Percentiles rank a stretch among this genome's conserved stretches.
Conservation (phyloP, 2,797 vertebrate species). For the Phyllotis vaccarum region DNA sequence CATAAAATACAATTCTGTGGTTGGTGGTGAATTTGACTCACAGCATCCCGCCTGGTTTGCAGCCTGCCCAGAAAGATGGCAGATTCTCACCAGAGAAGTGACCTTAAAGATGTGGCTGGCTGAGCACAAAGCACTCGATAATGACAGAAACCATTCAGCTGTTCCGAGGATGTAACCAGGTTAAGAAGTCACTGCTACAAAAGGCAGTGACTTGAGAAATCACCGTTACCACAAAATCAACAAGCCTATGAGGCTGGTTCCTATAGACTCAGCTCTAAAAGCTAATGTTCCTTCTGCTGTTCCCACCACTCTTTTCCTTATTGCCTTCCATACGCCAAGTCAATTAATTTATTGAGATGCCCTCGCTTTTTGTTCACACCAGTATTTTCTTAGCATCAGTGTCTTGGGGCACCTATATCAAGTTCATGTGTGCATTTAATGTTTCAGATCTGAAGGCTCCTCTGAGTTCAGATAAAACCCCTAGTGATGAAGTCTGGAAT, state of each 20-base stretch:
- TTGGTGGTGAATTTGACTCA: background rate
- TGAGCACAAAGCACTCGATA: conserved; percentile 33
- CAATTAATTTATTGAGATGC: background rate
- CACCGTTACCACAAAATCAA: background rate
- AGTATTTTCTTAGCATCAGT: conserved; percentile 4
- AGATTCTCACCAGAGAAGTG: conserved; percentile 29
- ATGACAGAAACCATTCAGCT: conserved; percentile 31
- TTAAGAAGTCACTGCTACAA: background rate
- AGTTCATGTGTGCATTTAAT: background rate
- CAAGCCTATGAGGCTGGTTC: background rate
- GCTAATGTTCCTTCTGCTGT: background rate
- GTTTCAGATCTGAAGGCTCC: background rate
- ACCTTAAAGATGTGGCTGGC: conserved; percentile 55
- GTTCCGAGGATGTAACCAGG: background rate
- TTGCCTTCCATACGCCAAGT: background rate
- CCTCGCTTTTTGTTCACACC: background rate
- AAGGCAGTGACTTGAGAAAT: conserved; percentile 6
- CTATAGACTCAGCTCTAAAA: background rate
- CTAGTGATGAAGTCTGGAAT: background rate
- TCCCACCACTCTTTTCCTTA: background rate
- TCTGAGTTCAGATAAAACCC: background rate
- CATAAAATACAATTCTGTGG: conserved; percentile 8
- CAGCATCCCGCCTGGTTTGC: conserved; percentile 6
- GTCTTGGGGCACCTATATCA: background rate
- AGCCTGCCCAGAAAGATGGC: conserved; percentile 53